phyloP scores from a whole-genome alignment of 37 sponge, comb jelly and placozoan genomes.

The Mnemiopsis leidyi region DNA sequence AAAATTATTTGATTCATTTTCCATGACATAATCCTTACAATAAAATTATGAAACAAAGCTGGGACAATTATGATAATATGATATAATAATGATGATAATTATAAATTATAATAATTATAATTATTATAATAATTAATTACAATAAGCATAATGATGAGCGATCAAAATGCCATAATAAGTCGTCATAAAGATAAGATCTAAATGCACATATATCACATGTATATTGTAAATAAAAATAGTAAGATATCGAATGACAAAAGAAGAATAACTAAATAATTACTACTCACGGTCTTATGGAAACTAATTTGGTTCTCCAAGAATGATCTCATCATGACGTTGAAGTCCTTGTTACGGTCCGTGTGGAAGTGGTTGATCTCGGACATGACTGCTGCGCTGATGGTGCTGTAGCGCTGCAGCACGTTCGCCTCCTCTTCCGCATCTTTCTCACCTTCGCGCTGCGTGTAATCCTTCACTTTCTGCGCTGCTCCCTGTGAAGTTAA shows the following conservation, averaged over 20 bases:
- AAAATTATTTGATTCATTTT: too few relatives aligned
- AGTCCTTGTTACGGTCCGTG: conserved; percentile 81
- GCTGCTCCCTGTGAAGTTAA: not conserved
- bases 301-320: conserved; percentile 77
- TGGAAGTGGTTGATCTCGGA: conserved; percentile 93
- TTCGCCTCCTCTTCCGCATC: conserved; percentile 51
- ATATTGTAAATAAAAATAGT: too few relatives aligned
- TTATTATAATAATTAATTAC: too few relatives aligned
- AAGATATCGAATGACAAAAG: too few relatives aligned
- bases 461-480: conserved; percentile 54
- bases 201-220: too few relatives aligned
- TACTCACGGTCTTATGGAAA: conserved; percentile 79
- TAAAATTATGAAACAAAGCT: too few relatives aligned
- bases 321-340: conserved; percentile 76
- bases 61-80: too few relatives aligned
- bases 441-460: conserved; percentile 30
- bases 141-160: too few relatives aligned
- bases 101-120: too few relatives aligned
- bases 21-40: too few relatives aligned
- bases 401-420: conserved; percentile 45
- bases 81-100: too few relatives aligned
- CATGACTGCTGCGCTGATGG: conserved; percentile 61
- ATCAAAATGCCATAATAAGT: too few relatives aligned
- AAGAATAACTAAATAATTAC: not conserved
- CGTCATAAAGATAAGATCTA: not conserved